Evolutionary conservation across 2,888 invertebrate species (phyloP), one percentile per base, ranked within the genome.

Genomic region (Lepidochitona cinerea): DNA sequence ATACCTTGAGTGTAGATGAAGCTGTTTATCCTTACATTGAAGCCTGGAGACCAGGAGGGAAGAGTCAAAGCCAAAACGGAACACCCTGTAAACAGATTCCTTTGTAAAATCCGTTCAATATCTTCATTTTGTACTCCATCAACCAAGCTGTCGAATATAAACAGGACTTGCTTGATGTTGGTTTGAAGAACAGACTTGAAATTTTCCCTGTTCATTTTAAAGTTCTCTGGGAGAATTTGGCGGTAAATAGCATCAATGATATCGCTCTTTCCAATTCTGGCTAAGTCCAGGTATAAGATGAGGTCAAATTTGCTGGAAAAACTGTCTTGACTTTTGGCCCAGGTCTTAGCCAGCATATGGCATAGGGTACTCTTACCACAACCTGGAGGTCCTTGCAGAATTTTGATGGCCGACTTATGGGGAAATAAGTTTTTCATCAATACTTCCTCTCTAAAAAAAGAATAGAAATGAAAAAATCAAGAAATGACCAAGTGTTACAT

Each of bases 281-380:
- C 14, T 77, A 72, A 74, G 64, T 85, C 82, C 5, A 86, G 65
- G 64, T 81, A 79, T n/a, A 86, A 66, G 0, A 86, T 73, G 33
- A 84, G 81, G 1, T 75, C 75, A 71, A 80, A 85, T 26, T 72
- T 71, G 37, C 81, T 69, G 36, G 72, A 78, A 71, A 85, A 84
- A 71, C 73, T 80, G 35, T 74, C 71, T n/a, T 75, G 76, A 23
- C 84, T 79, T 18, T 77, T 80, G 1, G 85, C 85, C 89, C 89
- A 89, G 52, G 78, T 77, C 65, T 83, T 82, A 3, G 87, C 74
- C 59, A 89, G 59, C 81, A 84, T 83, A 36, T 80, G 74, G 35
- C 82, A 80, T 23, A 89, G 76, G 23, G 83, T 81, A 2, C 88
- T 82, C 74, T 89, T 89, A 7, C 89, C 89, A 74, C 82, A 84